Percentiles rank a stretch among this genome's conserved stretches.
phyloP scores from a whole-genome alignment of 1,140 invertebrate genomes.

The Colletes gigas region DNA sequence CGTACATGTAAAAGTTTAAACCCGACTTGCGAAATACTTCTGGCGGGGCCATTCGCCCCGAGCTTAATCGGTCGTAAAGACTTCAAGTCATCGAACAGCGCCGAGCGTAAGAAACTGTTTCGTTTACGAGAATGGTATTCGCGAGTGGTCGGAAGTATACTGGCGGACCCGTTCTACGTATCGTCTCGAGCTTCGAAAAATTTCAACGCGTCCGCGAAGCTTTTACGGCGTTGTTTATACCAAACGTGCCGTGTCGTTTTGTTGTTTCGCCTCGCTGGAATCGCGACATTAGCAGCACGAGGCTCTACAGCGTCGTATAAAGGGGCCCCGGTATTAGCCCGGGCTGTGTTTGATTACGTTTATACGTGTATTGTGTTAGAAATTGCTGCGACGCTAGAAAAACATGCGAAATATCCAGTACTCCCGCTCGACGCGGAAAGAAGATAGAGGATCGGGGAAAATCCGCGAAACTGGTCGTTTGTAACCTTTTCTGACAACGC shows the following conservation, averaged over 20 bases:
- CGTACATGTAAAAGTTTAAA: constrained; percentile 18
- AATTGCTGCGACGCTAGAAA: background rate
- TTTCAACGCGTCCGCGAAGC: background rate
- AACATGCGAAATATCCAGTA: background rate
- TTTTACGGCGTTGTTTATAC: constrained; percentile 29
- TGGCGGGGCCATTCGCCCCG: background rate
- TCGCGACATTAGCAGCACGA: constrained; percentile 10
- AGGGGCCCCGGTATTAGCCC: background rate
- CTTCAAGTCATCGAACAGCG: background rate
- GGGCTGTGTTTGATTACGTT: constrained; percentile 10
- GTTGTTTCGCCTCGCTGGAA: constrained; percentile 22
- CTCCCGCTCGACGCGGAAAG: no score
- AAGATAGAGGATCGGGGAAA: background rate
- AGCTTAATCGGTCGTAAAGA: constrained; percentile 1
- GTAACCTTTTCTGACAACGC: background rate
- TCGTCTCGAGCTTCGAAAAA: background rate
- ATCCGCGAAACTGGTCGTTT: background rate
- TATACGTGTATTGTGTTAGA: background rate
- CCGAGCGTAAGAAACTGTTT: background rate
- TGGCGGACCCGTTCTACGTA: no score
- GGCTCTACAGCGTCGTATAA: background rate
- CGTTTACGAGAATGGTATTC: background rate
- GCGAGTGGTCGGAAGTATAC: no score
- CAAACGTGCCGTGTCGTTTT: background rate
- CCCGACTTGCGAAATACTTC: background rate